Base-by-base conservation (phyloP, 1,140 invertebrate genomes). In the Archivesica marissinica region DNA sequence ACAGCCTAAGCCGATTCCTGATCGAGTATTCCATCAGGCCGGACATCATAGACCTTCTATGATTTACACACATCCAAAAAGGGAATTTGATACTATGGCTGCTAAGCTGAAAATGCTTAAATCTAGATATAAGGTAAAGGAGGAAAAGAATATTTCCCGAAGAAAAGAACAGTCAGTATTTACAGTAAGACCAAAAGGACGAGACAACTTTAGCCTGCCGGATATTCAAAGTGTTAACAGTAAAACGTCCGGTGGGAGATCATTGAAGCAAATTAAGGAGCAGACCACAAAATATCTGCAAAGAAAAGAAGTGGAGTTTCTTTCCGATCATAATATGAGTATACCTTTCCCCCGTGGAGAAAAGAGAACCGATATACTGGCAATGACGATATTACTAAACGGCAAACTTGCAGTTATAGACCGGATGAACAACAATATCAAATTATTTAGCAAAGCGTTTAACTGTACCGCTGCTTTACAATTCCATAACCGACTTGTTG, bases 401-500 rank as follows among this genome's bases (percentile, higher is more conserved):
- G 79, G 79, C 20, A 56, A 59, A 17, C 79, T 82, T 0, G 38
- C 41, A n/a, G 52, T 82, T 3, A 3, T 74, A 25, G 79, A 82
- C 33, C 72, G 44, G 61, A 68, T 54, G 23, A 82, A 82, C 33
- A 82, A 82, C 35, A 82, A 82, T 28, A 74, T 74, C 33, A 82
- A 82, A 44, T 28, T 82, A 2, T 82, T 74, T 28, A 59, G 47
- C 35, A 74, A 54, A 74, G 13, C n/a, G n/a, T 74, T 82, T 39
- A 2, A 41, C 11, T 82, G 79, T 41, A 56, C 30, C 28, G 79
- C 79, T 20, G 50, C 64, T n/a, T 41, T 82, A 25, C 79, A 82
- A 28, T 82, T 82, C 61, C 66, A 72, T 15, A 82, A 74, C 52
- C 35, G 79, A 61, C 41, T 82, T 41, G 68, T 82, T 25, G 79